Base-by-base conservation (phyloP, 1,140 invertebrate genomes). In the Drosophila baimaii region DNA sequence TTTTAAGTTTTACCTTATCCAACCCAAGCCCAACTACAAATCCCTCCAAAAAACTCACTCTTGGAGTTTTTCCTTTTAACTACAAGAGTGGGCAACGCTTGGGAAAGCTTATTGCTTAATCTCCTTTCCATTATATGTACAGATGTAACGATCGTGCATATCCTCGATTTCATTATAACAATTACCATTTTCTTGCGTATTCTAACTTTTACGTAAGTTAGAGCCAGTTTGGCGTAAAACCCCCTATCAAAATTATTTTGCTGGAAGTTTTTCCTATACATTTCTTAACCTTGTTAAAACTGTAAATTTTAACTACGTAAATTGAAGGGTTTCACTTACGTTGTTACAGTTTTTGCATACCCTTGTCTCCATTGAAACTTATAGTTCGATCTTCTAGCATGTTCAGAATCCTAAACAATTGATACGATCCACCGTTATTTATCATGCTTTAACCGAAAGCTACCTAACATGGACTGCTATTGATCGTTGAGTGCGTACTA, bases 181-280 rank as follows among this genome's bases (percentile, higher is more conserved):
- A 33, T 33, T 13, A n/a, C 35, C 54, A 0, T 33, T 17, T n/a
- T 23, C 25, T 17, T 56, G 7, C 29, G 12, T n/a, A 52, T 19
- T 15, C 49, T 12, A 4, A 10, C 13, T 5, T 23, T 54, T 5
- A 54, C 6, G 33, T 23, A 54, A 2, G 31, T 54, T 5, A 13
- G 13, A 3, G 51, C 31, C 7, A 54, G 19, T 37, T 35, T 54
- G 12, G 31, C 12, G 12, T 52, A 15, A 12, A 33, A 52, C 6
- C 49, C 17, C 15, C 37, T 39, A 10, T 15, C 54, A 4, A 56
- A 56, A 41, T 56, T 56, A 23, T 35, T 56, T 27, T 56, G 35
- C 5, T 39, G 35, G n/a, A 39, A 39, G 15, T 56, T 56, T 23
- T 35, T 13, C 8, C 54, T 33, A 39, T 39, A 56, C 3, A 41